Evolutionary conservation across 2,797 vertebrate species (phyloP).

Genomic region (Pseudochaenichthys georgianus): DNA sequence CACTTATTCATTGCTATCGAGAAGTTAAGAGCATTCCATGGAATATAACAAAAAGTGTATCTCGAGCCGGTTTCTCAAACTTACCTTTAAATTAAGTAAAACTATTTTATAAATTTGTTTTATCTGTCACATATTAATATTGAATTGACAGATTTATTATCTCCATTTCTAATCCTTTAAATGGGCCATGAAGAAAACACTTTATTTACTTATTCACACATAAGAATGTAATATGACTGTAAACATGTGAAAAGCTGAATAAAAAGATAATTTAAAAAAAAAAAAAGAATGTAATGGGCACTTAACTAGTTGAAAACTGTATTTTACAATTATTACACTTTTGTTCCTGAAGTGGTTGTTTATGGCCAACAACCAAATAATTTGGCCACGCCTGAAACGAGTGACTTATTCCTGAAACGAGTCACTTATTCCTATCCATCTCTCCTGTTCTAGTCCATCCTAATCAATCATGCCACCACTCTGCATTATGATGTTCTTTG

Average conservation of each 20-base stretch:
- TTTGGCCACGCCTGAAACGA: not conserved
- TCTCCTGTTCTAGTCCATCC: slow-evolving; percentile 4
- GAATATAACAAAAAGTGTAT: too few relatives aligned
- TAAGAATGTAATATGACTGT: not conserved
- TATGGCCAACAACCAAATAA: not conserved
- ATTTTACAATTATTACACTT: not conserved
- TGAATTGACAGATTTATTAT: not conserved
- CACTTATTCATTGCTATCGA: too few relatives aligned
- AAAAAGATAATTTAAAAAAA: too few relatives aligned
- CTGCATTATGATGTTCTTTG: slow-evolving; percentile 11
- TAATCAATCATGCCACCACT: slow-evolving; percentile 23
- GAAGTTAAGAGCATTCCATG: too few relatives aligned
- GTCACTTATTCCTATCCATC: slow-evolving; percentile 26
- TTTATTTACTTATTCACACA: not conserved
- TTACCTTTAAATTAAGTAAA: not conserved
- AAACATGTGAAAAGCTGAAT: too few relatives aligned
- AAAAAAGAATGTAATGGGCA: not conserved
- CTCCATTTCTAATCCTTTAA: not conserved
- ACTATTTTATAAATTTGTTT: not conserved
- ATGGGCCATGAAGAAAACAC: not conserved
- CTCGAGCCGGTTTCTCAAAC: too few relatives aligned
- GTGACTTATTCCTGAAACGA: not conserved
- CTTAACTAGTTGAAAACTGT: not conserved
- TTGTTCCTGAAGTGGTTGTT: too few relatives aligned
- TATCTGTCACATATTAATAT: not conserved